phyloP scores from a whole-genome alignment of 2,797 vertebrate species.

The Myripristis murdjan region DNA sequence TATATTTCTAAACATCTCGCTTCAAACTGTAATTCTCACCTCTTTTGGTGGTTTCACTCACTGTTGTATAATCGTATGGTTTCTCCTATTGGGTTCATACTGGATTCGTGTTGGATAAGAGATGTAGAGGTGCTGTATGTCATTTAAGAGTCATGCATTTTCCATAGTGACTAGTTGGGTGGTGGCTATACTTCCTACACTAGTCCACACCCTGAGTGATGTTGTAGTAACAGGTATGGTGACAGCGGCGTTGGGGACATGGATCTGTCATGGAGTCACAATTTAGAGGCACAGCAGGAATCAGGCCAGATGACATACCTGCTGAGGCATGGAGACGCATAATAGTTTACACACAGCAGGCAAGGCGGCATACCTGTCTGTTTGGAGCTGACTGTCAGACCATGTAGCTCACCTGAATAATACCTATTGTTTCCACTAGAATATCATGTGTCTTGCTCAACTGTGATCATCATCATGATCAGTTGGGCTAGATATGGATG shows the following conservation, averaged over 20 bases:
- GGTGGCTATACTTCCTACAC: constrained; percentile 67
- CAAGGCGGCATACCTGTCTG: constrained; percentile 29
- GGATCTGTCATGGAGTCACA: constrained; percentile 45
- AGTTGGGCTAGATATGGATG: not conserved
- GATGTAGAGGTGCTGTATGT: constrained; percentile 26
- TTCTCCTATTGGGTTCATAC: not conserved
- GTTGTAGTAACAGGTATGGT: constrained; percentile 66
- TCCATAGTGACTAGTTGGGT: constrained; percentile 65
- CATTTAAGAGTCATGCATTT: constrained; percentile 63
- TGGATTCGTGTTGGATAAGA: not conserved
- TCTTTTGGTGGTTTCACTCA: not conserved
- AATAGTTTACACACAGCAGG: constrained; percentile 28
- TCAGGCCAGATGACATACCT: constrained; percentile 82
- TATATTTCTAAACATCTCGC: not conserved
- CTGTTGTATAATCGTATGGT: not conserved
- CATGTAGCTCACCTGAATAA: not conserved
- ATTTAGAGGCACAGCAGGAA: constrained; percentile 62
- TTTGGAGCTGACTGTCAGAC: constrained; percentile 19
- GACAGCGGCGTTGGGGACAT: constrained; percentile 39
- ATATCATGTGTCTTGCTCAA: not conserved
- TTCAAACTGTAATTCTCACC: not conserved
- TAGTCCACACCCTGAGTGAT: constrained; percentile 69
- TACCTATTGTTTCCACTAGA: not conserved
- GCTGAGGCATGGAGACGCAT: constrained; percentile 61
- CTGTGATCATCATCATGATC: not conserved